Evolutionary conservation across 2,113 vertebrate species (phyloP), one percentile per base, ranked within the genome.

Genomic region (Bufo bufo): DNA sequence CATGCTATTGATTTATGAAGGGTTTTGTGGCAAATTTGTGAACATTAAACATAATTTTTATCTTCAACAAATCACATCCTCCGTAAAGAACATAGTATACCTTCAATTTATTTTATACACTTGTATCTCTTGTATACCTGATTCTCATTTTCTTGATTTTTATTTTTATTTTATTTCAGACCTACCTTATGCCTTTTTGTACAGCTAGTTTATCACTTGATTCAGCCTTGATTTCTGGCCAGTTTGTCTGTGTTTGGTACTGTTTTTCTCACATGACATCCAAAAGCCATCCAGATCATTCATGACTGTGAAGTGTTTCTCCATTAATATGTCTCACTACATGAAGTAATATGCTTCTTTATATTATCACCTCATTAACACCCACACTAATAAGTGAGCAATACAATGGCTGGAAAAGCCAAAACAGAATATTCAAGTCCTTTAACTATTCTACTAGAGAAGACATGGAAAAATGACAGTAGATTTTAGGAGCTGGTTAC

Each of bases 331-430:
- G 23, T 58, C 54, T 80, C 77, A 54, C 77, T 54, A 56, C 52
- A 58, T 58, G 16, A 79, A 56, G n/a, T 79, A 79, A 79, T 79
- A 23, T 14, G 50, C 13, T 14, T 79, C 54, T 80, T 20, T 58
- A 58, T 59, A 43, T 58, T 80, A 80, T 80, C 80, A 63, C 80
- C 59, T 82, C 56, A 82, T 65, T 65, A 63, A 65, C 80, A 65
- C 79, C 63, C 58, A 82, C 80, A 82, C 45, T 49, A 59, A 65
- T 45, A 75, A 75, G 9, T 75, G 47, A 75, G 45, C 6, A 19
- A 49, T 20, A 45, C 72, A 50, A 4, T 19, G 17, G 72, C 47
- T 75, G 6, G 72, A 14, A 50, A 49, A 20, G 19, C 72, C 8
- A 13, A 20, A 47, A 49, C 16, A 20, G 6, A 50, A 11, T 75